These are phyloP conservation scores for Andrena haemorrhoa DNA, from an alignment of 2,888 invertebrate species.

Conservation along the genomic window DNA sequence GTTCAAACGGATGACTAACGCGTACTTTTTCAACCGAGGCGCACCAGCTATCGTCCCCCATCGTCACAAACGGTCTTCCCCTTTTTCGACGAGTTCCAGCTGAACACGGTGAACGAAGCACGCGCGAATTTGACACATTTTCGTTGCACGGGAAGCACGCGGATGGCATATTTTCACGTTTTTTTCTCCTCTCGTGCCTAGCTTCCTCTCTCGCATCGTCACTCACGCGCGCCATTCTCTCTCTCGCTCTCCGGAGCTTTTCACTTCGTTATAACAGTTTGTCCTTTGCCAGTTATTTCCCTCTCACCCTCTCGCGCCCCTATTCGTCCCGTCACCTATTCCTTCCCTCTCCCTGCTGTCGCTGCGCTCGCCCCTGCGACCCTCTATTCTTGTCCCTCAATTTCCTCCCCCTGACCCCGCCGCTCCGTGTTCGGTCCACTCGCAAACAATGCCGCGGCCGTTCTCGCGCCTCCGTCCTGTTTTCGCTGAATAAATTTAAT, in stretches of 20 bases:
- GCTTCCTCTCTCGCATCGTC: slow-evolving; percentile 23
- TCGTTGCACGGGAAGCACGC: slow-evolving; percentile 65
- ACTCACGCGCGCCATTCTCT: slow-evolving; percentile 17
- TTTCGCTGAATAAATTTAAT: slow-evolving; percentile 81
- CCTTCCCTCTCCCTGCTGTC: slow-evolving; percentile 8
- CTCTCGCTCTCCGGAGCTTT: slow-evolving; percentile 50
- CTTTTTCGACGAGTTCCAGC: slow-evolving; percentile 34
- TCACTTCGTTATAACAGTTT: slow-evolving; percentile 69
- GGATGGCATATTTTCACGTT: slow-evolving; percentile 70
- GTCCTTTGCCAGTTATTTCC: slow-evolving; percentile 56
- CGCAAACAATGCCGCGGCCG: slow-evolving; percentile 71
- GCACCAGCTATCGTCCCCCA: slow-evolving; percentile 26
- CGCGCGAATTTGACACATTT: slow-evolving; percentile 77
- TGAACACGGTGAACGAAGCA: slow-evolving; percentile 54
- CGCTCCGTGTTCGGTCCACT: slow-evolving; percentile 53
- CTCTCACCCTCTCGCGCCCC: neutral
- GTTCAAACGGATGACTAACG: slow-evolving; percentile 19
- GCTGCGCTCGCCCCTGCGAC: slow-evolving; percentile 1
- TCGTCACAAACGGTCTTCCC: slow-evolving; percentile 39
- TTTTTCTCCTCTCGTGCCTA: slow-evolving; percentile 31
- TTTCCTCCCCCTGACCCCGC: slow-evolving; percentile 40
- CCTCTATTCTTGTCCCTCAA: slow-evolving; percentile 42
- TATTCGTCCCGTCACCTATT: slow-evolving; percentile 5
- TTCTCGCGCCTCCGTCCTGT: slow-evolving; percentile 65
- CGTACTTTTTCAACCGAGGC: slow-evolving; percentile 13